phyloP scores from a whole-genome alignment of 2,113 vertebrate species.

The Bufo gargarizans region DNA sequence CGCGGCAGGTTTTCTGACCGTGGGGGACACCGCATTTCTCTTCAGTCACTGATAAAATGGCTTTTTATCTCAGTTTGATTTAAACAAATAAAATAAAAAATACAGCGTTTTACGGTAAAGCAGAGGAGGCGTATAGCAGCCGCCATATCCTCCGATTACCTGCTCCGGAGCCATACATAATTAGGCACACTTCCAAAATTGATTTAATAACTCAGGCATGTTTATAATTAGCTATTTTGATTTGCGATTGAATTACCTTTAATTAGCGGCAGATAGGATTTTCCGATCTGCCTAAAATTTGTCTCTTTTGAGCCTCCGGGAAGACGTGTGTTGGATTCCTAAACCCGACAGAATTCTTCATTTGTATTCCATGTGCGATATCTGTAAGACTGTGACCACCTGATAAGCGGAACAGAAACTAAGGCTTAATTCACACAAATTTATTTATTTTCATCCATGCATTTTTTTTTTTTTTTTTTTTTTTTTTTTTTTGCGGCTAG shows the following conservation, averaged over 20 bases:
- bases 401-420: neutral
- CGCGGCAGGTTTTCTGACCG: too few relatives aligned
- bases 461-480: too few relatives aligned
- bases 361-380: neutral
- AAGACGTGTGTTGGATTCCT: neutral
- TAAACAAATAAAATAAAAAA: neutral
- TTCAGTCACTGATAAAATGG: neutral
- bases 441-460: too few relatives aligned
- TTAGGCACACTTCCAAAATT: constrained; percentile 22
- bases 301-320: neutral
- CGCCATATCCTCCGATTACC: neutral
- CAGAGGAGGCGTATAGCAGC: neutral
- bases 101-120: neutral
- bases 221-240: constrained; percentile 31
- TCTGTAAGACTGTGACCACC: neutral
- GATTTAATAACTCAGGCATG: neutral
- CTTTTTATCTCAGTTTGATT: neutral
- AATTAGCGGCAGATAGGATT: constrained; percentile 1
- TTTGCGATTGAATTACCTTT: constrained; percentile 23
- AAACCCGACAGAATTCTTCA: neutral
- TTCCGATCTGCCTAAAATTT: neutral
- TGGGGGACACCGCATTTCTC: too few relatives aligned
- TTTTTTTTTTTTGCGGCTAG: too few relatives aligned
- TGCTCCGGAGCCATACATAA: neutral
- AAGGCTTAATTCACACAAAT: too few relatives aligned